phyloP scores from a whole-genome alignment of 2,888 invertebrate genomes.

The Pterostichus niger region DNA sequence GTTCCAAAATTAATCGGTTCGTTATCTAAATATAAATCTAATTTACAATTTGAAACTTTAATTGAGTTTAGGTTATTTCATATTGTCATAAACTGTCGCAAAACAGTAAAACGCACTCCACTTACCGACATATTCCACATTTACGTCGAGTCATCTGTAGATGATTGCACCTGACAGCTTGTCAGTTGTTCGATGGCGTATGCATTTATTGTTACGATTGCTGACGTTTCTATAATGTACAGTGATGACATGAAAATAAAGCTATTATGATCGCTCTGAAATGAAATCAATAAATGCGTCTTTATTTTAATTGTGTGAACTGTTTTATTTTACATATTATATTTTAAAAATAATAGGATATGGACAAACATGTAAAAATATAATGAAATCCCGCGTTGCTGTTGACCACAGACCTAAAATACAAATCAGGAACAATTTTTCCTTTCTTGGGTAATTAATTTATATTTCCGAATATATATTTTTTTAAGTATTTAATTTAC shows the following conservation, averaged over 20 bases:
- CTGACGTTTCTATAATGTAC: background rate
- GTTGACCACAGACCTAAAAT: too few species aligned
- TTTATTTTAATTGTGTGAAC: too few species aligned
- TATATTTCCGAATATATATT: too few species aligned
- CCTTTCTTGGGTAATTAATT: too few species aligned
- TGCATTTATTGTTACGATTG: constrained; percentile 17
- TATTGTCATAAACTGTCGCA: constrained; percentile 33
- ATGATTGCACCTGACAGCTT: constrained; percentile 13
- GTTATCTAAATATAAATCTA: background rate
- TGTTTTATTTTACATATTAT: too few species aligned
- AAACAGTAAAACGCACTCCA: background rate
- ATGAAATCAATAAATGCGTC: background rate
- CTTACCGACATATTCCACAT: background rate
- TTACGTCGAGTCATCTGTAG: background rate
- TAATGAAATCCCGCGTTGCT: too few species aligned
- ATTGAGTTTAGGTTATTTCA: constrained; percentile 50
- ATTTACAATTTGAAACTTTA: constrained; percentile 40
- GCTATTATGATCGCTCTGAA: background rate
- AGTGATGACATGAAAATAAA: background rate
- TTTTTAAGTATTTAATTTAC: too few species aligned
- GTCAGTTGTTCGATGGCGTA: constrained; percentile 6
- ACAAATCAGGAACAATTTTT: too few species aligned
- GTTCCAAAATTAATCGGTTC: background rate
- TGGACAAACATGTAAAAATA: too few species aligned
- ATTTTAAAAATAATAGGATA: too few species aligned